phyloP scores from a whole-genome alignment of 2,888 invertebrate species.

The Drosophila percnosoma region DNA sequence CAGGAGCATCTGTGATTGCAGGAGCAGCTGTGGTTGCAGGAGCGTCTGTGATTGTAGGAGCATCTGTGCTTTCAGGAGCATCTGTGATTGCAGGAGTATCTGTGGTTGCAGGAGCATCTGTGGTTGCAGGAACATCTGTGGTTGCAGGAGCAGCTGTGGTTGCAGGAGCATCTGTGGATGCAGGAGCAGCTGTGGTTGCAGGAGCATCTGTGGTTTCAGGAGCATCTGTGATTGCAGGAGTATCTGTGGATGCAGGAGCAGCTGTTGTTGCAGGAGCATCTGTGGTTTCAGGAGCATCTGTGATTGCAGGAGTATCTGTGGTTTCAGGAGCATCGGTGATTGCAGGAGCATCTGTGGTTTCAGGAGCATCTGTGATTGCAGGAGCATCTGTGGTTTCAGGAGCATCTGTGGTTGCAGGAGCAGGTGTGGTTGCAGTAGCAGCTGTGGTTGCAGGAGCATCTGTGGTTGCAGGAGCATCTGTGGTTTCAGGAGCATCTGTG shows the following conservation, averaged over 20 bases:
- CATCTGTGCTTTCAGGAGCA: rapidly evolving
- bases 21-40: too few relatives aligned
- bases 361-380: background rate
- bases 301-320: background rate
- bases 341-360: background rate
- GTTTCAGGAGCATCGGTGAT: background rate
- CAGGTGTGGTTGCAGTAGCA: too few relatives aligned
- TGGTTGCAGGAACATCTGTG: too few relatives aligned
- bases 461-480: too few relatives aligned
- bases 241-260: rapidly evolving
- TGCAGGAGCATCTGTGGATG: rapidly evolving
- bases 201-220: background rate
- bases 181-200: background rate
- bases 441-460: too few relatives aligned
- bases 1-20: too few relatives aligned
- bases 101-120: too few relatives aligned
- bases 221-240: too few relatives aligned
- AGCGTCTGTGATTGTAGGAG: too few relatives aligned
- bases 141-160: too few relatives aligned
- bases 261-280: rapidly evolving
- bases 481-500: too few relatives aligned
- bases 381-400: background rate
- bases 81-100: background rate
- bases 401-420: background rate
- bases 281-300: rapidly evolving